phyloP scores from a whole-genome alignment of 2,113 vertebrate species.

The Ceuthmochares aereus region DNA sequence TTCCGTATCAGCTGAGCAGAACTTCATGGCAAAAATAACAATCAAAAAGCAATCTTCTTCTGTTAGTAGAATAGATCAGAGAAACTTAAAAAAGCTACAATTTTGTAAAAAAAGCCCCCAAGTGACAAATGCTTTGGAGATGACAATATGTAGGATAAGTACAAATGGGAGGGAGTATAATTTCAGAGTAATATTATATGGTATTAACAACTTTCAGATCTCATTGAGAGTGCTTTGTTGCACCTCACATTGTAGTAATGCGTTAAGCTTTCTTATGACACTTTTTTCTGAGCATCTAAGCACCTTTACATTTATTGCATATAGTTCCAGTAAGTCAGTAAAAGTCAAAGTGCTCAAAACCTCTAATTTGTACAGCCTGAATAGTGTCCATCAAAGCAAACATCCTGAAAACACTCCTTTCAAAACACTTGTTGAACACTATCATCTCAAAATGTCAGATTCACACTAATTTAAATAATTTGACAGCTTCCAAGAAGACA shows the following conservation, averaged over 20 bases:
- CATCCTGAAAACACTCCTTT: neutral
- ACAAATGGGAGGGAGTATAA: slow-evolving; percentile 2
- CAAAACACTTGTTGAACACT: neutral
- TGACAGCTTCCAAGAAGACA: slow-evolving; percentile 61
- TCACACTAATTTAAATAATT: slow-evolving; percentile 53
- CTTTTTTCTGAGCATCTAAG: neutral
- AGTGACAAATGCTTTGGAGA: slow-evolving; percentile 39
- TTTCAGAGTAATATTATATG: slow-evolving; percentile 43
- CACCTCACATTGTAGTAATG: neutral
- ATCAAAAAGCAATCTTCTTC: neutral
- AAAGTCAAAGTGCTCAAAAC: slow-evolving; percentile 21
- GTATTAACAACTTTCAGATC: slow-evolving; percentile 61
- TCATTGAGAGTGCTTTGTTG: slow-evolving; percentile 40
- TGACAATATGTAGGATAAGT: slow-evolving; percentile 58
- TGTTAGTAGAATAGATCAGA: fast-evolving
- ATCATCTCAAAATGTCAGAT: slow-evolving; percentile 47
- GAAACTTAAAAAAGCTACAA: neutral
- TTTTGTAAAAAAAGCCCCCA: neutral
- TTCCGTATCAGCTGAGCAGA: neutral
- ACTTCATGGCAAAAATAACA: neutral
- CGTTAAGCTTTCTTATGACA: slow-evolving; percentile 9
- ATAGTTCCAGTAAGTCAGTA: neutral
- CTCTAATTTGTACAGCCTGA: slow-evolving; percentile 57
- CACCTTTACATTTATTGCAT: neutral
- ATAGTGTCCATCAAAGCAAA: slow-evolving; percentile 55